A percentile compares a stretch with the other conserved stretches of the same genome.
Conservation (phyloP, 2,113 vertebrate genomes). For the Leptobrachium ailaonicum region DNA sequence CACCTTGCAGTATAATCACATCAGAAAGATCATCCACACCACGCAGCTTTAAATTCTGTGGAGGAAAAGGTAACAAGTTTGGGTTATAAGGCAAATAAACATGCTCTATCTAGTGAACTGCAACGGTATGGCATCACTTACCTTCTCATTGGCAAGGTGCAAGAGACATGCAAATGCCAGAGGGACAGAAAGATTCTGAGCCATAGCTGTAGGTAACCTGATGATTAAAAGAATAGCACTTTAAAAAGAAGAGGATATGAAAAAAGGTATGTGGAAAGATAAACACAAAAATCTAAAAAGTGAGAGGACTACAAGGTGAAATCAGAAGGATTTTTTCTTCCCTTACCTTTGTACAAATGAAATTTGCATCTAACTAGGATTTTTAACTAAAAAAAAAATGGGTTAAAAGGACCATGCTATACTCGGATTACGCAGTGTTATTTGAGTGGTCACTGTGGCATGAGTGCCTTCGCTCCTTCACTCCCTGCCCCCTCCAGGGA, state of each 20-base stretch:
- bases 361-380: too few relatives aligned
- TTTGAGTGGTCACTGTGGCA: too few relatives aligned
- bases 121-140: slow-evolving; percentile 54
- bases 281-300: fast-evolving
- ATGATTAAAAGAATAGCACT: slow-evolving; percentile 5
- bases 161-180: slow-evolving; percentile 88
- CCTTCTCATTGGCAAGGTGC: slow-evolving; percentile 93
- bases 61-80: neutral
- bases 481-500: too few relatives aligned
- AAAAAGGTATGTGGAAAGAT: fast-evolving
- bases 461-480: too few relatives aligned
- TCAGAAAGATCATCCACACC: slow-evolving; percentile 68
- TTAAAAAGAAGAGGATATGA: slow-evolving; percentile 24
- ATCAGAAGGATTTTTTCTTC: too few relatives aligned
- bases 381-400: too few relatives aligned
- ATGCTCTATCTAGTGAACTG: neutral
- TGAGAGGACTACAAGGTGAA: too few relatives aligned
- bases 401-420: too few relatives aligned
- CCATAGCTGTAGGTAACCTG: slow-evolving; percentile 84
- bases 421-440: too few relatives aligned
- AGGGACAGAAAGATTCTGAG: slow-evolving; percentile 83
- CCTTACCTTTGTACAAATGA: too few relatives aligned
- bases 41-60: slow-evolving; percentile 70
- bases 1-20: slow-evolving; percentile 59
- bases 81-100: too few relatives aligned